Conservation (phyloP, 2,888 invertebrate genomes). For the Pollenia labialis region DNA sequence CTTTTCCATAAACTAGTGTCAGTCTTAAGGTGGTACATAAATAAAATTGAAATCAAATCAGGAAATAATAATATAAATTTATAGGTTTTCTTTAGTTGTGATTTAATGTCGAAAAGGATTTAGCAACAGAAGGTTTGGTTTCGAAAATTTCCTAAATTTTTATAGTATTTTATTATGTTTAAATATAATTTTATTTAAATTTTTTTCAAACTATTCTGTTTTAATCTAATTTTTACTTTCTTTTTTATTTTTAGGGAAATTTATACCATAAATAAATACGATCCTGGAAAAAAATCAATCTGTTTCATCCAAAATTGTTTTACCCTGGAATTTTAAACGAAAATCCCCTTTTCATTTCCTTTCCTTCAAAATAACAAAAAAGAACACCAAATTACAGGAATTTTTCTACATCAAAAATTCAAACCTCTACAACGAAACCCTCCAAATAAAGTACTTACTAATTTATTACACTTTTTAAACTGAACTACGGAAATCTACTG, state of each 20-base stretch:
- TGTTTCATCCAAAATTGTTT: constrained; percentile 37
- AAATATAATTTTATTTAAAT: too few species aligned
- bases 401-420: constrained; percentile 9
- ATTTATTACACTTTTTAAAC: constrained; percentile 25
- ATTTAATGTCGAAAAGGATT: too few species aligned
- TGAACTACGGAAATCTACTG: background rate
- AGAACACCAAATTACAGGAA: constrained; percentile 45
- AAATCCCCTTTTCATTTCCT: background rate
- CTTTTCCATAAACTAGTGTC: too few species aligned
- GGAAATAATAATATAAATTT: too few species aligned
- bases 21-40: too few species aligned
- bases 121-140: too few species aligned
- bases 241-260: constrained; percentile 74
- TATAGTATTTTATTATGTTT: too few species aligned
- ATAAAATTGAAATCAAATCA: too few species aligned
- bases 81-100: too few species aligned
- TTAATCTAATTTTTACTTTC: constrained; percentile 15
- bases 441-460: constrained; percentile 49
- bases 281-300: constrained; percentile 63
- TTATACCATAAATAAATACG: constrained; percentile 63
- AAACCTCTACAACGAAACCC: constrained; percentile 41
- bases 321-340: background rate
- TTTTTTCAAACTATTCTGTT: background rate
- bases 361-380: constrained; percentile 21
- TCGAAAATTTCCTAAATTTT: too few species aligned